Percentiles rank a stretch among this genome's conserved stretches.
Evolutionary conservation across 2,888 invertebrate species (phyloP).

Genomic region (Heteropelma amictum): DNA sequence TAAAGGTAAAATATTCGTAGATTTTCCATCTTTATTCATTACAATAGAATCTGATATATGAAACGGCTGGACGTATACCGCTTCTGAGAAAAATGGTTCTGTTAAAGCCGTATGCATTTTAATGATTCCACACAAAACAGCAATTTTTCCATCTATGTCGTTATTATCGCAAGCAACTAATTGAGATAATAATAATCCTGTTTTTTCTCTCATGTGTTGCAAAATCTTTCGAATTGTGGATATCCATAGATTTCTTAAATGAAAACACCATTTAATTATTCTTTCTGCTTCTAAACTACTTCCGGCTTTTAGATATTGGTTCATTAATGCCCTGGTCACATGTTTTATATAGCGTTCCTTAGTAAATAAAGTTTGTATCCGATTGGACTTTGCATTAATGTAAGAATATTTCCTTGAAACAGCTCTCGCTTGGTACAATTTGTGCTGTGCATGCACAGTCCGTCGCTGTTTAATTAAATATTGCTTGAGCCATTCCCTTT

Average conservation of each 20-base stretch:
- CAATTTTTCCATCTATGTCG: constrained; percentile 4
- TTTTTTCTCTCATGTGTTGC: neutral
- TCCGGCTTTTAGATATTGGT: neutral
- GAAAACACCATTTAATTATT: constrained; percentile 17
- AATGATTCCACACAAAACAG: constrained; percentile 27
- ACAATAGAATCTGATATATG: constrained; percentile 34
- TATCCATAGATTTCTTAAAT: neutral
- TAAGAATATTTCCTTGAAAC: neutral
- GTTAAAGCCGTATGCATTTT: constrained; percentile 46
- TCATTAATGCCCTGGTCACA: neutral
- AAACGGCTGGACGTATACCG: constrained; percentile 36
- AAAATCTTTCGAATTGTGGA: neutral
- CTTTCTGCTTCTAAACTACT: constrained; percentile 44
- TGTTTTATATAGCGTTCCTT: neutral
- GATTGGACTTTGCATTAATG: neutral
- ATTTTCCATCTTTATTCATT: constrained; percentile 34
- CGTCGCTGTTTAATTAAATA: neutral
- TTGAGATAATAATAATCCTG: neutral
- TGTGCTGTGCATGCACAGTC: neutral
- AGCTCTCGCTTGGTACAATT: neutral
- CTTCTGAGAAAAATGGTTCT: constrained; percentile 49
- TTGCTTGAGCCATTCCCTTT: neutral
- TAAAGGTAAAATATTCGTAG: constrained; percentile 44
- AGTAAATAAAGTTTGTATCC: neutral
- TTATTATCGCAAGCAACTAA: neutral